Evolutionary conservation across 2,113 vertebrate species (phyloP), one percentile per base, ranked within the genome.

Genomic region (Dryoscopus gambensis): DNA sequence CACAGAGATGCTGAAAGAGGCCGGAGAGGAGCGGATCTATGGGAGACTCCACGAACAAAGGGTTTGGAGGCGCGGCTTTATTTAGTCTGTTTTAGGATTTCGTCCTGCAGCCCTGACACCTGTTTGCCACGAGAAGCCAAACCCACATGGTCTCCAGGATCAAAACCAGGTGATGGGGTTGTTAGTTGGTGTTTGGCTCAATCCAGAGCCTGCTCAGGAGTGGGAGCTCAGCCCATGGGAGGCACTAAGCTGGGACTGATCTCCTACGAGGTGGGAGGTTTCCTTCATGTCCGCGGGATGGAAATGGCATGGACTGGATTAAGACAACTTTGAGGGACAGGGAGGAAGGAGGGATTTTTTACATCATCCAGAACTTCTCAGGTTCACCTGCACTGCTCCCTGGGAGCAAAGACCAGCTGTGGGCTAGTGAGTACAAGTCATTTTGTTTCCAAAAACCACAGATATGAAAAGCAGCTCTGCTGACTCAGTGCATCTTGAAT

Each of bases 1-100:
- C 95, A 92, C 80, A 84, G 95, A 93, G 68, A 4, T 31, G 52
- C 59, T 50, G 30, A 35, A 77, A 91, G 89, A 63, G 69, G 47
- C 39, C 2, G 1, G 60, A 81, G 83, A 95, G 84, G 64, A 81
- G 83, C 19, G 4, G 95, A 88, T 77, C 89, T 23, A 31, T 59
- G 57, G 23, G 78, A 89, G 78, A 8, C 40, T 49, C 40, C 73
- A 5, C 0, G 0, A 74, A 86, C 52, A 89, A 84, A 92, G 86
- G 52, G 7, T 28, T 83, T 13, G 64, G 71, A 76, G 79, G 33
- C 7, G 10, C 19, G 27, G 83, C 52, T 95, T 89, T 84, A 35
- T 40, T 56, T 17, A 16, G 71, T 44, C 35, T 9, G 2, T 52
- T 75, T 90, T 52, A 47, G 80, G 68, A 65, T 89, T 88, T 89